Base-by-base conservation (phyloP, 2,797 vertebrate species). In the Lophius americanus region DNA sequence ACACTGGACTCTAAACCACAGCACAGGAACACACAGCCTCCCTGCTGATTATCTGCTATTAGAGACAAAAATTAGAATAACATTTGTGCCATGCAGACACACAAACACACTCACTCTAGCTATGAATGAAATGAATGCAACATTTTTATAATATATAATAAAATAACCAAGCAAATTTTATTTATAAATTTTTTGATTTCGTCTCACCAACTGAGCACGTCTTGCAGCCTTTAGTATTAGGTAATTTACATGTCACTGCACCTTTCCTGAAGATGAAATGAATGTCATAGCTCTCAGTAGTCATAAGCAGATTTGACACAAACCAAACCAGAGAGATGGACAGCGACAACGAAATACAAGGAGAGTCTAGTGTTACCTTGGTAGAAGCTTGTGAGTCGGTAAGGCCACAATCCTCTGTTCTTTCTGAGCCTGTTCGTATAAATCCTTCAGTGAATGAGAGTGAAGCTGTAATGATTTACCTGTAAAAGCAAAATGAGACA, bases 181-280 rank as follows among this genome's bases (percentile, higher is more conserved):
- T 51, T 5, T 0, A 8, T 38, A 9, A 8, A 6, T 56, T 39
- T 14, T 58, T 9, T 14, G 5, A 4, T 52, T 9, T 47, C 33
- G 0, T 70, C 95, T 95, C 87, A 97, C 96, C 96, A 3, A 94
- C 95, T 70, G 95, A 92, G 76, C 96, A 97, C 11, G 89, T 94
- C 77, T 87, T 92, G 88, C 96, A 97, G 76, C 96, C 96, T 79
- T 97, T 97, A 65, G 96, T 98, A 76, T 98, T 96, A 0, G 95
- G 95, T 65, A 98, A 94, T 90, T 97, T 98, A 78, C 64, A 90
- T 44, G 94, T 95, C 79, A 94, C 90, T 4, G 90, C 77, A 71
- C 86, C 94, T 86, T 94, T 98, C 89, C 96, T 97, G 87, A 61
- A 67, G 55, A 63, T 32, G 59, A 13, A 44, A 39, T 3, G 68